Conservation (phyloP, 2,888 invertebrate genomes). For the Cheilosia impressa region DNA sequence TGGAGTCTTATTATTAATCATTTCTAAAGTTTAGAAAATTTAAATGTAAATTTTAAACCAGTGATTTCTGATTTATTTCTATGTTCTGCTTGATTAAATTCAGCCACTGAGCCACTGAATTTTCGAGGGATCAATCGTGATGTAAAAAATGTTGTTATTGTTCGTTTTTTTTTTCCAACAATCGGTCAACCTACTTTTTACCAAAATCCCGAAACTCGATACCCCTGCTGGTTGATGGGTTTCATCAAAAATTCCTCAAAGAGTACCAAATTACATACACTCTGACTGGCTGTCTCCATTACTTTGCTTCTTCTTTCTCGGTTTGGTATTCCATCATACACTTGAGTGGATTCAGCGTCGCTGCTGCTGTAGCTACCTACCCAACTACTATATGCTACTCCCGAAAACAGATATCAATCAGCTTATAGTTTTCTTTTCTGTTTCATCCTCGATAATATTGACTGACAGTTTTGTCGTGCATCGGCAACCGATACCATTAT, state of each 20-base stretch:
- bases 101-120: no score
- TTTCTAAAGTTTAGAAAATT: no score
- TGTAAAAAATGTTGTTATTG: no score
- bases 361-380: constrained; percentile 37
- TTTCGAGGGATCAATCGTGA: no score
- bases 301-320: background rate
- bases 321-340: constrained; percentile 34
- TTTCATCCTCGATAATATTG: constrained; percentile 46
- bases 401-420: constrained; percentile 67
- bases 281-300: constrained; percentile 14
- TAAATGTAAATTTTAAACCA: no score
- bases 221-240: constrained; percentile 21
- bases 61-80: no score
- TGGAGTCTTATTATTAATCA: no score
- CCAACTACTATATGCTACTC: constrained; percentile 22
- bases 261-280: constrained; percentile 50
- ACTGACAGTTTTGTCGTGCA: constrained; percentile 69
- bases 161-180: no score
- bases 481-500: constrained; percentile 37
- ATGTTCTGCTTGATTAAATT: no score
- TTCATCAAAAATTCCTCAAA: constrained; percentile 27
- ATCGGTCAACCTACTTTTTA: background rate
- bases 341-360: constrained; percentile 44
- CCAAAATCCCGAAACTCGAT: constrained; percentile 33
- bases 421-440: constrained; percentile 27